Base-by-base conservation (phyloP, 2,797 vertebrate genomes). In the Microctenopoma steveboyesi region DNA sequence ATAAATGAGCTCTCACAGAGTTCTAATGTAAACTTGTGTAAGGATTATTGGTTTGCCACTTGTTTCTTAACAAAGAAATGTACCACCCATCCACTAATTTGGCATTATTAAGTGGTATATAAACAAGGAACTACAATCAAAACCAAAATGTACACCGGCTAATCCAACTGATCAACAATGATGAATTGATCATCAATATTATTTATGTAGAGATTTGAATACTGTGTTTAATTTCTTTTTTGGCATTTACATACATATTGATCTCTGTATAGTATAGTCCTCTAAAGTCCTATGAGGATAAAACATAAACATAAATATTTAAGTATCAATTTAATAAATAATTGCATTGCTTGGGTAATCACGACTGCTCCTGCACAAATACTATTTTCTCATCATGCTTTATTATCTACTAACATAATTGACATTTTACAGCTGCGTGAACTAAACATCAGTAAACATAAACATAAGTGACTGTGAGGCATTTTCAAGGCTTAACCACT, bases 351-450 rank as follows among this genome's bases (percentile, higher is more conserved):
- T 25, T 50, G 52, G n/a, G 22, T 77, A 59, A 64, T 68, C 40
- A 59, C 35, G 46, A 43, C 54, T 61, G 28, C 53, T 60, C 7
- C 47, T 59, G 28, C 40, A 55, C 53, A 76, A 54, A 71, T 70
- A 50, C 42, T 22, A 40, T 75, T 85, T 71, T 64, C 64, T 81
- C 57, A 72, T 69, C 42, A 69, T 72, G 53, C 35, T 45, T 65
- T 57, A 64, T 67, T 69, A 78, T 70, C 51, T 51, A 12, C 72
- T 46, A 42, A 68, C 47, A 60, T 43, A 73, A 59, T 18, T 76
- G 64, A 71, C 63, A 77, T 72, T 78, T 73, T 57, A 57, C 52
- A 61, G 64, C 50, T 64, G 43, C 46, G 62, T 18, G 47, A 69
- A 28, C 25, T 72, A 54, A 68, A 71, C 71, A 72, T 58, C 60